These are phyloP conservation scores for Macrotrachela quadricornifera DNA, from an alignment of 1,140 invertebrate genomes.

Conservation along the genomic window DNA sequence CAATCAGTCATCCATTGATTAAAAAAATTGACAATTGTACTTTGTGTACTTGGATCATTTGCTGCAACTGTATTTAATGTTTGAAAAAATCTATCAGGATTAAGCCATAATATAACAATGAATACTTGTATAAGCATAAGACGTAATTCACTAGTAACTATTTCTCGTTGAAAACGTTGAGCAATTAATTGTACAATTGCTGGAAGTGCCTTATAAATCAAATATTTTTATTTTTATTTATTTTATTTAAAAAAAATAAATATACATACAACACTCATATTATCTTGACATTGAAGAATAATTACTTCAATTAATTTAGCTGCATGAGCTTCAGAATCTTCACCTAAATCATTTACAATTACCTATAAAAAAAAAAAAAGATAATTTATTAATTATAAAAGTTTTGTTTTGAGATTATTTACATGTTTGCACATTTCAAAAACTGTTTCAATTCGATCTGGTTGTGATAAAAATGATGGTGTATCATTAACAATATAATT, in stretches of 20 bases:
- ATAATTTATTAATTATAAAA: too few species aligned
- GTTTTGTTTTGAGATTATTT: too few species aligned
- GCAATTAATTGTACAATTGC: constrained; percentile 71
- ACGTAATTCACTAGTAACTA: constrained; percentile 64
- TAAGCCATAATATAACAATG: constrained; percentile 86
- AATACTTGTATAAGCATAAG: constrained; percentile 82
- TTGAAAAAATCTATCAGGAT: constrained; percentile 57
- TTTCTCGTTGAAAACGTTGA: constrained; percentile 53
- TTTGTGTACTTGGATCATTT: constrained; percentile 44
- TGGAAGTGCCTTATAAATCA: constrained; percentile 31
- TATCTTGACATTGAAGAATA: constrained; percentile 59
- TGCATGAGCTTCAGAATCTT: constrained; percentile 85
- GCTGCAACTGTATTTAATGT: constrained; percentile 37
- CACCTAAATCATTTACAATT: constrained; percentile 48
- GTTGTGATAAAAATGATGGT: constrained; percentile 65
- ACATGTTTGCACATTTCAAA: constrained; percentile 86
- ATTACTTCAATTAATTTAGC: constrained; percentile 93
- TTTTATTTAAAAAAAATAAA: too few species aligned
- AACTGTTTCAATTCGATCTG: constrained; percentile 66
- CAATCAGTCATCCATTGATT: constrained; percentile 86
- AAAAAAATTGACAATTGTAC: constrained; percentile 71
- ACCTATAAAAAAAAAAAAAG: not conserved
- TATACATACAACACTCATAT: constrained; percentile 39
- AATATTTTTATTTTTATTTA: too few species aligned
- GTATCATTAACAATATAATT: constrained; percentile 92